A percentile compares a stretch with the other conserved stretches of the same genome.
Conservation (phyloP, 2,888 invertebrate genomes). For the Phalangium opilio region DNA sequence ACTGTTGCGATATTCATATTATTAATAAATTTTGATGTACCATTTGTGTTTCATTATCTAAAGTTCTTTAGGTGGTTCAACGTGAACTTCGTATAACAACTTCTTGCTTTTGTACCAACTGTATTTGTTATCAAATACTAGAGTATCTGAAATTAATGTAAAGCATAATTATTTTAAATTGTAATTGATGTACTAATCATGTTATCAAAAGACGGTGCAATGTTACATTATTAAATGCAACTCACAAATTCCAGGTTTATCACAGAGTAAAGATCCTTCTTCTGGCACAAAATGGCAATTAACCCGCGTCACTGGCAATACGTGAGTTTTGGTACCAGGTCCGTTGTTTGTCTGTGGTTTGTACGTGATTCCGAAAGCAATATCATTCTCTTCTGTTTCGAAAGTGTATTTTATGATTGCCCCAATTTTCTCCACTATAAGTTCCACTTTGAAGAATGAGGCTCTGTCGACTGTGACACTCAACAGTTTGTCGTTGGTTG, state of each 20-base stretch:
- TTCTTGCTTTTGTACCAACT: slow-evolving; percentile 66
- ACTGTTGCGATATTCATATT: no score
- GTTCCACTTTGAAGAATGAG: slow-evolving; percentile 55
- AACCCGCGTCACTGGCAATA: slow-evolving; percentile 56
- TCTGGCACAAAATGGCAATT: slow-evolving; percentile 60
- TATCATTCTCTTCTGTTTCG: slow-evolving; percentile 67
- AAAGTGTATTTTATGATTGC: slow-evolving; percentile 79
- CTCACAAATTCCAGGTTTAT: slow-evolving; percentile 69
- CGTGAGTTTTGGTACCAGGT: slow-evolving; percentile 41
- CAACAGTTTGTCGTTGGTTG: slow-evolving; percentile 40
- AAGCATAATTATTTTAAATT: no score
- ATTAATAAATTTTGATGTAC: no score
- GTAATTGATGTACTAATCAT: no score
- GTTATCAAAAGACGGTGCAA: no score
- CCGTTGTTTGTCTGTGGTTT: slow-evolving; percentile 38
- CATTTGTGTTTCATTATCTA: no score
- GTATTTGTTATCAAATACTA: slow-evolving; percentile 72
- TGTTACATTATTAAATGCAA: no score
- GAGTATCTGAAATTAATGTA: slow-evolving; percentile 51
- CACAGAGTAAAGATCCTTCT: slow-evolving; percentile 58
- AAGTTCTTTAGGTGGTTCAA: slow-evolving; percentile 36
- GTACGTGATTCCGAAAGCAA: slow-evolving; percentile 62
- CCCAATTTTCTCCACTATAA: slow-evolving; percentile 50
- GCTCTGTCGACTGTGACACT: slow-evolving; percentile 56
- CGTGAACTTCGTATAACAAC: slow-evolving; percentile 53